Base-by-base conservation (phyloP, 2,888 invertebrate genomes). In the Aphidoletes aphidimyza region DNA sequence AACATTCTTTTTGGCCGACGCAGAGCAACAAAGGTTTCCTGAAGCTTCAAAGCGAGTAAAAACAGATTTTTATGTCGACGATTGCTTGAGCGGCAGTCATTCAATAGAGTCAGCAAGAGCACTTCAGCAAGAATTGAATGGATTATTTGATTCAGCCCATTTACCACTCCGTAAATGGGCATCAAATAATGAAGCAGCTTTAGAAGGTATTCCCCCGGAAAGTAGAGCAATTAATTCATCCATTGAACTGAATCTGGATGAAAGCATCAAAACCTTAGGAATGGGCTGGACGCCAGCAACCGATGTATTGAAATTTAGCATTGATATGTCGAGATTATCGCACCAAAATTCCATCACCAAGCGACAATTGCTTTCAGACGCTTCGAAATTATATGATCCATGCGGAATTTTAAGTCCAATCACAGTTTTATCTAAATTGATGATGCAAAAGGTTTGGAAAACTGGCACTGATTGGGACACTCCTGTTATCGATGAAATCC, bases 11-110 rank as follows among this genome's bases (percentile, higher is more conserved):
- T 83, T 87, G 0, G 86, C 85, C 49, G 49, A 49, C 5, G 3
- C 17, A 11, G 19, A n/a, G 0, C 59, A 84, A 0, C 86, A 47
- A 36, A 86, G 45, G 0, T 85, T 84, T 84, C 86, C 86, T 6
- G 9, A 85, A 14, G 87, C 86, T 47, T 47, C 85, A 22, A 47
- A 42, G 22, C 83, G 81, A 30, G 69, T 86, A 5, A 83, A 81
- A 30, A 45, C 84, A 47, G 86, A 85, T 59, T 86, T 86, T 34
- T 86, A 86, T 84, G 86, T 87, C 17, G 86, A 86, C 78, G 86
- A 86, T 83, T 45, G 86, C 0, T 37, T 85, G 5, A 36, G 45
- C 49, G 85, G 85, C 11, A 19, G 83, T 19, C 84, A 85, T 78
- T 39, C 45, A 6, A 49, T 85, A 19, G 69, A 45, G 36, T 78